These are phyloP conservation scores for Rhopalosiphum maidis DNA, from an alignment of 1,140 invertebrate species.

Conservation along the genomic window DNA sequence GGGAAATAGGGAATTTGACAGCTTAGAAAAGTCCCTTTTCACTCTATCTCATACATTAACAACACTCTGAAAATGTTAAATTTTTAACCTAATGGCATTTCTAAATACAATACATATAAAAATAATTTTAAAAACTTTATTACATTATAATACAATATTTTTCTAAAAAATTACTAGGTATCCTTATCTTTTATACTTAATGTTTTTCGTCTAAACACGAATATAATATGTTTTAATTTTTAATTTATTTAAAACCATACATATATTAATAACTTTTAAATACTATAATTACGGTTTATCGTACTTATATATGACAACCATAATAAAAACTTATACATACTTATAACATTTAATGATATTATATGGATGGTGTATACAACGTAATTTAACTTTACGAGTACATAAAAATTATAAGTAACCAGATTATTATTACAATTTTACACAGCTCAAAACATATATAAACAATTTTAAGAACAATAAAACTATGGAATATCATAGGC, in stretches of 20 bases:
- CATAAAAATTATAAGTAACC: background rate
- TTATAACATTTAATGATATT: background rate
- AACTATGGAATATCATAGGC: background rate
- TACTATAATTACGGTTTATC: background rate
- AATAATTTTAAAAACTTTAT: background rate
- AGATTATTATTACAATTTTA: background rate
- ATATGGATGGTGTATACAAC: background rate
- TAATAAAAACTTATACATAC: too few relatives aligned
- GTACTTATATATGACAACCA: background rate
- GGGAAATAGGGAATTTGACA: conserved; percentile 20
- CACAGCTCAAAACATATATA: background rate
- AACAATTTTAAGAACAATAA: background rate
- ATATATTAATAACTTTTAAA: background rate
- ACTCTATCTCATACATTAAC: background rate
- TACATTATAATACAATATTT: too few relatives aligned
- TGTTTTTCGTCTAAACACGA: background rate
- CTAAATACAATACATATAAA: background rate
- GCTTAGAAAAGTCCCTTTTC: conserved; percentile 10
- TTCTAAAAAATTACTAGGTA: background rate
- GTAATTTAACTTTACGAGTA: background rate
- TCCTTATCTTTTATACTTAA: background rate
- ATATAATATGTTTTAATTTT: background rate
- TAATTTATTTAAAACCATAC: background rate
- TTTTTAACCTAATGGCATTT: background rate
- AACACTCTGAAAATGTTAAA: background rate